Conservation (phyloP, 2,113 vertebrate species). For the Fulmarus glacialis region DNA sequence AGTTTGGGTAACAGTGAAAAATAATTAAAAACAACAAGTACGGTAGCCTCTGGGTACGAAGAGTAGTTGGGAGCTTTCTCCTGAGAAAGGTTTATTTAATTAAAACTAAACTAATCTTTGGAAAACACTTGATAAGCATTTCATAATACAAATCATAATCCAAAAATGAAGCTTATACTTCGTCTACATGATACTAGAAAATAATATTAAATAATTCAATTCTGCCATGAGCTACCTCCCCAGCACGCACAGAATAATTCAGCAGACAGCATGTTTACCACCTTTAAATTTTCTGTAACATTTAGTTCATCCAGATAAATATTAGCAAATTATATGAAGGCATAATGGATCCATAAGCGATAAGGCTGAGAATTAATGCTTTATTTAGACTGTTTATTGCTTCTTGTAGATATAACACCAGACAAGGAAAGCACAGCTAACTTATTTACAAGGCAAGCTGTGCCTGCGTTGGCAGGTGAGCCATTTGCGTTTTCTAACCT, state of each 20-base stretch:
- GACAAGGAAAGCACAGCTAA: not conserved
- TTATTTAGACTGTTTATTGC: slow-evolving; percentile 44
- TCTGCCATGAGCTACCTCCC: slow-evolving; percentile 64
- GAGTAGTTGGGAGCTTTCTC: slow-evolving; percentile 79
- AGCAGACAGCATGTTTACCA: slow-evolving; percentile 56
- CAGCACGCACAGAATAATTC: slow-evolving; percentile 46
- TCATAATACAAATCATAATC: slow-evolving; percentile 87
- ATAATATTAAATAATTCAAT: slow-evolving; percentile 78
- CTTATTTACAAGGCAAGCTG: slow-evolving; percentile 37
- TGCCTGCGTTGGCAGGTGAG: slow-evolving; percentile 29
- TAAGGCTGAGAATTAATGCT: slow-evolving; percentile 42
- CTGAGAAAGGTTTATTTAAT: slow-evolving; percentile 88
- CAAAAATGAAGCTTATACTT: slow-evolving; percentile 70
- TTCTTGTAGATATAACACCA: slow-evolving; percentile 21
- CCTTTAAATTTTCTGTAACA: slow-evolving; percentile 60
- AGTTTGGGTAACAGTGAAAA: slow-evolving; percentile 85
- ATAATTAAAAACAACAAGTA: slow-evolving; percentile 90
- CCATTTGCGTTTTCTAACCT: not conserved
- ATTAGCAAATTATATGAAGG: slow-evolving; percentile 38
- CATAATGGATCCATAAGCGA: not conserved
- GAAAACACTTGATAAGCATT: slow-evolving; percentile 87
- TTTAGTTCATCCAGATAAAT: slow-evolving; percentile 62
- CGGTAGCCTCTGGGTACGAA: slow-evolving; percentile 80
- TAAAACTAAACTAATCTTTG: slow-evolving; percentile 88
- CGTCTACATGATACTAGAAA: slow-evolving; percentile 59